Conservation (phyloP, 2,888 invertebrate species). For the Teleogryllus oceanicus region DNA sequence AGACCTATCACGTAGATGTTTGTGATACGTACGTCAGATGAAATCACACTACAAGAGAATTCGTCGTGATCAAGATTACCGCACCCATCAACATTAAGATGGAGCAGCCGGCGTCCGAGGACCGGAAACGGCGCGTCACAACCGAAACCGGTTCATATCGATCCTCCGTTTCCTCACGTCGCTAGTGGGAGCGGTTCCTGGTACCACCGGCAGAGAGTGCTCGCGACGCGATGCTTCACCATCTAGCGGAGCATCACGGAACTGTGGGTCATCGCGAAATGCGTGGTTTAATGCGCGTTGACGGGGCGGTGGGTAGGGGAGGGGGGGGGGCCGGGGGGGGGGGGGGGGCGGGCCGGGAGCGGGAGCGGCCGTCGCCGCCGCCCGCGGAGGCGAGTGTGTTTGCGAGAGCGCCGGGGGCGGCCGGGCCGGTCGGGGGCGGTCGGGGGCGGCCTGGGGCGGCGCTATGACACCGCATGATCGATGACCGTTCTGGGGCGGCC, state of each 20-base stretch:
- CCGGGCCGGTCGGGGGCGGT: not conserved
- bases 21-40: not conserved
- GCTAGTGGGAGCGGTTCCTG: not conserved
- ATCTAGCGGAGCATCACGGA: not conserved
- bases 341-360: not conserved
- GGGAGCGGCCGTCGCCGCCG: not conserved
- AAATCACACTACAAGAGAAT: not conserved
- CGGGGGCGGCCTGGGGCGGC: not conserved
- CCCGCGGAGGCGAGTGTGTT: not conserved
- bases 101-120: not conserved
- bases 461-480: constrained; percentile 18
- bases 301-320: not conserved
- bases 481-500: not conserved
- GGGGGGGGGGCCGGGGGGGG: not conserved
- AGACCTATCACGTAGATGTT: not conserved
- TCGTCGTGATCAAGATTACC: not conserved
- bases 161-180: not conserved
- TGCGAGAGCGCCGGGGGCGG: not conserved
- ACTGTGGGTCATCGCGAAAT: not conserved
- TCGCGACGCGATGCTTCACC: not conserved
- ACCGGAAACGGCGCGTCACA: constrained; percentile 18
- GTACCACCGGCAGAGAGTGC: not conserved
- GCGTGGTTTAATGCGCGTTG: not conserved
- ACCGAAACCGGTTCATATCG: constrained; percentile 10
- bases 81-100: constrained; percentile 6